Base-by-base conservation (phyloP, 2,797 vertebrate species). In the Falco cherrug region DNA sequence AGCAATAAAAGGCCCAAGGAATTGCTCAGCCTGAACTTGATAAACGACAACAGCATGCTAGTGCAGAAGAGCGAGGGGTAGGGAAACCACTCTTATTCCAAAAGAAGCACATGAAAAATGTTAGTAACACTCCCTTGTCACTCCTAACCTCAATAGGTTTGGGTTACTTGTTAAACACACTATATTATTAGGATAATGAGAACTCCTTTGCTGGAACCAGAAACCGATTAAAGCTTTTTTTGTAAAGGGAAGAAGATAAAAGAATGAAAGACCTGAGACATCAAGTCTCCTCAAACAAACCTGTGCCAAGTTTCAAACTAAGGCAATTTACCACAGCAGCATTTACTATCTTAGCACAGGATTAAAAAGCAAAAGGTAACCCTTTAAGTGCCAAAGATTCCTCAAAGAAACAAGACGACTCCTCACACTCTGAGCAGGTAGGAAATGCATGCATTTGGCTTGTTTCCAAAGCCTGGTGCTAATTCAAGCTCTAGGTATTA, bases 401-500 rank as follows among this genome's bases (percentile, higher is more conserved):
- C n/a, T 47, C 63, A 71, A 54, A n/a, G 45, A 89, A 91, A 75
- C 1, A 4, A 45, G 41, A 69, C 39, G 53, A 22, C 33, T 83
- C 79, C 50, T 83, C 56, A 28, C 22, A 19, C 43, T 74, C n/a
- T 5, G 7, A 79, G 41, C 24, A 37, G 83, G 61, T 2, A 88
- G 59, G 65, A 93, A 87, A 65, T 4, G 5, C 13, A 3, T 4
- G 15, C 22, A 41, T 56, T 78, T 8, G 0, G 37, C 48, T 71
- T 70, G 11, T 21, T 94, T 69, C 91, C 61, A 73, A 94, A 94
- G 73, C 37, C 47, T n/a, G 22, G 47, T 86, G 65, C 85, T 95
- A 96, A 96, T 91, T 95, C 54, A 67, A 76, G 70, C 50, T 59
- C 54, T 43, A 73, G 59, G 87, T 77, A 95, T 94, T 96, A 97